phyloP scores from a whole-genome alignment of 2,888 invertebrate genomes.

The Melolontha melolontha region DNA sequence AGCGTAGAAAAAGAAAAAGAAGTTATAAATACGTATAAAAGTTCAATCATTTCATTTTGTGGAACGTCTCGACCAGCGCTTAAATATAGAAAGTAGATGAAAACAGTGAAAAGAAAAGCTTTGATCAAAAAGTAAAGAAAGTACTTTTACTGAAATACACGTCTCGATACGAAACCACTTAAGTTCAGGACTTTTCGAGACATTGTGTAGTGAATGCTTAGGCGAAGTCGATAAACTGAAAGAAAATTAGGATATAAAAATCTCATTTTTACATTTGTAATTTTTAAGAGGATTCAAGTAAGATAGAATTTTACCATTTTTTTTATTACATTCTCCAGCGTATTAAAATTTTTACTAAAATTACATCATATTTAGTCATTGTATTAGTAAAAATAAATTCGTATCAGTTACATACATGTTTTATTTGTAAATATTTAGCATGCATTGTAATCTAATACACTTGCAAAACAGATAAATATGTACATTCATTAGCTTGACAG shows the following conservation, averaged over 20 bases:
- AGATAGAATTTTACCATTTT: too few species aligned
- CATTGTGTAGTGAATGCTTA: slow-evolving; percentile 10
- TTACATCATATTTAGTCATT: too few species aligned
- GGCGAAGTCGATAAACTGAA: slow-evolving; percentile 5
- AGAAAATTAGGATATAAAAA: slow-evolving; percentile 8
- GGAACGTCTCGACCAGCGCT: slow-evolving; percentile 3
- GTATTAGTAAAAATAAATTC: too few species aligned
- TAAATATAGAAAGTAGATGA: slow-evolving; percentile 9
- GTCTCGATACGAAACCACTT: slow-evolving; percentile 19
- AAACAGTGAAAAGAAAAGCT: slow-evolving; percentile 4
- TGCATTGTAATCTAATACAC: too few species aligned
- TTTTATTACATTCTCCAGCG: too few species aligned
- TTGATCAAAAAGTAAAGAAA: slow-evolving; percentile 26
- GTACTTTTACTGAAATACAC: slow-evolving; percentile 15
- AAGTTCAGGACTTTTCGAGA: slow-evolving; percentile 10
- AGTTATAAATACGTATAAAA: slow-evolving; percentile 11
- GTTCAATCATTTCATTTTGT: slow-evolving; percentile 9
- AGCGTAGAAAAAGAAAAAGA: slow-evolving; percentile 1
- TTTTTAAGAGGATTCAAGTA: not conserved
- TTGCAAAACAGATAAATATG: too few species aligned
- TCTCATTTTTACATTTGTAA: slow-evolving; percentile 4
- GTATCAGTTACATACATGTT: too few species aligned
- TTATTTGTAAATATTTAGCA: too few species aligned
- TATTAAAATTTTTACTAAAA: too few species aligned
- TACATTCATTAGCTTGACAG: too few species aligned